Evolutionary conservation across 2,797 vertebrate genomes (phyloP).

Genomic region (Zenarchopterus dispar): DNA sequence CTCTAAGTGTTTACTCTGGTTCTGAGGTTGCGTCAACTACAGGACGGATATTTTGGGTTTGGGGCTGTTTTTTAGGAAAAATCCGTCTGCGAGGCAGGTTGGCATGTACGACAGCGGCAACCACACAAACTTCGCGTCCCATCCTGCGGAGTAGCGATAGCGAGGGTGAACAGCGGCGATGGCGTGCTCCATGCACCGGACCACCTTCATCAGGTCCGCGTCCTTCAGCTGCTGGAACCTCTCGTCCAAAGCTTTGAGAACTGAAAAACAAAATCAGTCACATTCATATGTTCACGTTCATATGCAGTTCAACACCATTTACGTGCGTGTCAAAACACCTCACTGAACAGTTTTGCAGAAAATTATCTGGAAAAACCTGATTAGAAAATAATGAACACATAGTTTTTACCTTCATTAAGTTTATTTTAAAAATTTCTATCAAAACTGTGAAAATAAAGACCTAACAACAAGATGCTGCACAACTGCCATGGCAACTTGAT

Average conservation of each 20-base stretch:
- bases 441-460: too few species aligned
- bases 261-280: conserved; percentile 56
- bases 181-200: conserved; percentile 88
- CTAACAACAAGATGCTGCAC: too few species aligned
- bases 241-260: conserved; percentile 24
- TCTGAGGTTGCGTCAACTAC: conserved; percentile 17
- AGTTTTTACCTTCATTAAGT: too few species aligned
- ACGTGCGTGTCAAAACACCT: too few species aligned
- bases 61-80: conserved; percentile 53
- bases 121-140: conserved; percentile 89
- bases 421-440: too few species aligned
- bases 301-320: too few species aligned
- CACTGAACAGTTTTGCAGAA: too few species aligned
- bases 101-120: conserved; percentile 89
- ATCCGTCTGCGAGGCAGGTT: conserved; percentile 73
- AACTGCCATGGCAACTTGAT: too few species aligned
- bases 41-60: conserved; percentile 41
- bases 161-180: conserved; percentile 85
- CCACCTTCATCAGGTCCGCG: conserved; percentile 81
- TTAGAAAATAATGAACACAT: too few species aligned
- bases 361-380: too few species aligned
- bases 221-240: conserved; percentile 58
- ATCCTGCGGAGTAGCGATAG: conserved; percentile 85
- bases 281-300: too few species aligned
- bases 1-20: not conserved